Conservation (phyloP, 2,888 invertebrate genomes). For the Stenodema calcarata region DNA sequence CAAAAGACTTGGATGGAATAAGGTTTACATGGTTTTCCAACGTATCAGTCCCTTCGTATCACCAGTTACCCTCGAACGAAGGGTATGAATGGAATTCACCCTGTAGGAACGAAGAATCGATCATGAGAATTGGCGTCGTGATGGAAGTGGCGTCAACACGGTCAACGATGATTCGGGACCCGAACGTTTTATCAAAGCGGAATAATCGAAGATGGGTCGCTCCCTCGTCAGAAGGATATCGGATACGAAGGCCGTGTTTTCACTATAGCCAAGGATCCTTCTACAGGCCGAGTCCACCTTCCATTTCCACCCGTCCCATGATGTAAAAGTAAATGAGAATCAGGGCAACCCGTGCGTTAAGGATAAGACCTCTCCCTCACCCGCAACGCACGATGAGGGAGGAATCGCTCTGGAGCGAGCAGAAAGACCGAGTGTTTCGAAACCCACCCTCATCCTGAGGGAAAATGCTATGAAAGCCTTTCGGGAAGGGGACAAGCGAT, state of each 20-base stretch:
- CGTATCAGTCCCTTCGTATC: too few species aligned
- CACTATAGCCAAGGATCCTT: not conserved
- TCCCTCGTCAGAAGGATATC: not conserved
- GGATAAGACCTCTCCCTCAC: too few species aligned
- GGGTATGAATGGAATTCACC: too few species aligned
- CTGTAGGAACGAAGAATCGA: too few species aligned
- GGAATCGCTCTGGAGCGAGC: not conserved
- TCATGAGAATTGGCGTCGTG: too few species aligned
- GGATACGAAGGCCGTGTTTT: not conserved
- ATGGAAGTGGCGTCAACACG: too few species aligned
- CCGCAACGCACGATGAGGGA: not conserved
- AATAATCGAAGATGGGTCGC: not conserved
- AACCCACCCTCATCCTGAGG: not conserved
- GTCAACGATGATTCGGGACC: not conserved
- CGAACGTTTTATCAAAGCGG: not conserved
- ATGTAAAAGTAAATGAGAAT: constrained; percentile 46
- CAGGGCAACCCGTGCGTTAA: constrained; percentile 40
- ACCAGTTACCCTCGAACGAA: too few species aligned
- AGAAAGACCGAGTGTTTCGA: not conserved
- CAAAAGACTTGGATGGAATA: too few species aligned
- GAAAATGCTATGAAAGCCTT: not conserved
- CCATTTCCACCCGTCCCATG: not conserved
- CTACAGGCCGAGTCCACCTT: not conserved
- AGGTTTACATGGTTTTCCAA: too few species aligned
- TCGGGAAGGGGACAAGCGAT: not conserved